Evolutionary conservation across 2,888 invertebrate genomes (phyloP), one percentile per base, ranked within the genome.

Genomic region (Steinernema hermaphroditum): DNA sequence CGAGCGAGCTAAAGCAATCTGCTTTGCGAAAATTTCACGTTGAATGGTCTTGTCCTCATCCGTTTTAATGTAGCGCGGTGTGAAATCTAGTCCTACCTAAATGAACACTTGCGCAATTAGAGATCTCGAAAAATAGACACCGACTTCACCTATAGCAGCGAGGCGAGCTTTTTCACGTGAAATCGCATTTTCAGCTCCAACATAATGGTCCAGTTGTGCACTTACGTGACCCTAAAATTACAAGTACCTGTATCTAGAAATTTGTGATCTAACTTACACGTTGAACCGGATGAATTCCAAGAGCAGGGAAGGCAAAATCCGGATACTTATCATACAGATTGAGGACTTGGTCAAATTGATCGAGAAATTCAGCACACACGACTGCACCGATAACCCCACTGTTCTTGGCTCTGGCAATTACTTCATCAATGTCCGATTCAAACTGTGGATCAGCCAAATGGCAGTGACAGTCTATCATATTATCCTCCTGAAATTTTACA

Each of bases 21-120:
- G 88, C 71, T 79, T 76, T 16, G 78, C 76, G 22, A 89, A 81
- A 1, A 88, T 87, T 34, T 83, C 74, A 70, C 86, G 83, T 78
- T 89, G 88, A 22, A 73, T 75, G 4, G 85, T 84, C 75, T 87
- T 87, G 75, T 87, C 87, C 19, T 82, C 85, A 37, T 85, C 86
- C 24, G 80, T 76, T 71, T 82, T 82, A 72, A 86, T 84, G 49
- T 87, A 86, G 16, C 86, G 76, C 1, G 87, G 87, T 29, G 87
- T 88, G 78, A 88, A 88, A 74, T 89, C 89, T 1, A 89, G 81
- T 0, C 88, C 88, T 57, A 87, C 80, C 87, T 87, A 49, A 82
- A 72, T 54, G n/a, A 1, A 34, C 24, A 4, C 32, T n/a, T 19
- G 19, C 37, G 19, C 19, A 22, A 50, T 19, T 49, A 16, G 14